Conservation (phyloP, 2,888 invertebrate species). For the Pyrgus malvae region DNA sequence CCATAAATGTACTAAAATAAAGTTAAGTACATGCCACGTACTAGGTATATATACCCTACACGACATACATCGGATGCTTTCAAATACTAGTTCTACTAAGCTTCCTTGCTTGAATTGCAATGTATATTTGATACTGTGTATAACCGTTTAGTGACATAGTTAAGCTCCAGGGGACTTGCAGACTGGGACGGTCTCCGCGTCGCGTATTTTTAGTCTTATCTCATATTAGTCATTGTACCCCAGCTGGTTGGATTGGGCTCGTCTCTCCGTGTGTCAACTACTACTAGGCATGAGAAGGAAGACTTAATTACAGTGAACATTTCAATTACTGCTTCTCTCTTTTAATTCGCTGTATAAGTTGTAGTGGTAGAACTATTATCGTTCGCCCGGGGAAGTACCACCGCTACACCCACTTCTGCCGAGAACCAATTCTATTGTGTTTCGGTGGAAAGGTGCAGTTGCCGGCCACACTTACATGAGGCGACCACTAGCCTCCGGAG, state of each 20-base stretch:
- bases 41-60: neutral
- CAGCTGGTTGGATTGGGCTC: conserved; percentile 38
- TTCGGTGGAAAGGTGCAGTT: no score
- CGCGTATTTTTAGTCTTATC: conserved; percentile 65
- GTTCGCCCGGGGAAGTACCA: no score
- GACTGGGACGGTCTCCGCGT: conserved; percentile 54
- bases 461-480: no score
- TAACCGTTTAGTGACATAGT: conserved; percentile 19
- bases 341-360: no score
- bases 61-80: conserved; percentile 28
- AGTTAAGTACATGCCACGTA: neutral
- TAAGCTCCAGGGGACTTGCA: conserved; percentile 22
- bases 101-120: neutral
- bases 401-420: no score
- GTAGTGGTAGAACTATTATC: no score
- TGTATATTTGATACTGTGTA: neutral
- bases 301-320: conserved; percentile 6
- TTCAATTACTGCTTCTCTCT: no score
- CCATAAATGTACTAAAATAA: conserved; percentile 35
- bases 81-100: neutral
- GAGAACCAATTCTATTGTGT: no score
- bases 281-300: conserved; percentile 14
- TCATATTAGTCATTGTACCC: conserved; percentile 57
- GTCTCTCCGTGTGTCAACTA: conserved; percentile 32
- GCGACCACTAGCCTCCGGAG: no score